Base-by-base conservation (phyloP, 1,140 invertebrate species). In the Globodera ellingtonae region DNA sequence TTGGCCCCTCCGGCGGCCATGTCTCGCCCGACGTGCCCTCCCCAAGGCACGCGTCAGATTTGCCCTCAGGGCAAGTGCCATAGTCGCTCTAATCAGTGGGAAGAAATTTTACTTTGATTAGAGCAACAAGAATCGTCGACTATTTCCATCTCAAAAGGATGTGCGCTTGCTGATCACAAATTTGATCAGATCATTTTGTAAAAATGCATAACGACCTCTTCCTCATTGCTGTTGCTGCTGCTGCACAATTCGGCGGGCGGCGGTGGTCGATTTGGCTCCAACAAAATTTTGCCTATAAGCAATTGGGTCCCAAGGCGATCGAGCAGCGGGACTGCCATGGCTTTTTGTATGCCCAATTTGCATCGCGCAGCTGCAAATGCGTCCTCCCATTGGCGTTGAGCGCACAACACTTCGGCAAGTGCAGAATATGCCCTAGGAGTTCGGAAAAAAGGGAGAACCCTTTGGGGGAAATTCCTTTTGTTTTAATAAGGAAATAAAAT, bases 361-460 rank as follows among this genome's bases (percentile, higher is more conserved):
- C 46, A 70, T 35, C 67, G 67, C 24, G 67, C 67, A 44, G 67
- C 67, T 6, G 21, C n/a, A 47, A 70, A 70, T 5, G 67, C 67
- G 15, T 70, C 67, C 46, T 70, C 67, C 67, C 67, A 70, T 70
- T 70, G 67, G 67, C 24, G 18, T 10, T 44, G 67, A 10, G 24
- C 9, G 24, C 24, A 35, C 24, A 44, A 47, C 67, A 70, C 67
- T 8, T 24, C 6, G 7, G 18, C 24, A 1, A 70, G 15, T 10
- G 67, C 46, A 18, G 67, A 70, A 70, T 70, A 70, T 44, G 67
- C 67, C 67, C 67, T 70, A 18, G 6, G 13, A 65, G n/a, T 15
- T 21, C 1, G 59, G n/a, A n/a, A n/a, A n/a, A n/a, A 24, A 24
- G 35, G 35, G 1, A 35, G 35, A 35, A 35, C 35, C 35, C 35